These are phyloP conservation scores for Eonycteris spelaea DNA, from an alignment of 2,113 vertebrate species.

Conservation along the genomic window DNA sequence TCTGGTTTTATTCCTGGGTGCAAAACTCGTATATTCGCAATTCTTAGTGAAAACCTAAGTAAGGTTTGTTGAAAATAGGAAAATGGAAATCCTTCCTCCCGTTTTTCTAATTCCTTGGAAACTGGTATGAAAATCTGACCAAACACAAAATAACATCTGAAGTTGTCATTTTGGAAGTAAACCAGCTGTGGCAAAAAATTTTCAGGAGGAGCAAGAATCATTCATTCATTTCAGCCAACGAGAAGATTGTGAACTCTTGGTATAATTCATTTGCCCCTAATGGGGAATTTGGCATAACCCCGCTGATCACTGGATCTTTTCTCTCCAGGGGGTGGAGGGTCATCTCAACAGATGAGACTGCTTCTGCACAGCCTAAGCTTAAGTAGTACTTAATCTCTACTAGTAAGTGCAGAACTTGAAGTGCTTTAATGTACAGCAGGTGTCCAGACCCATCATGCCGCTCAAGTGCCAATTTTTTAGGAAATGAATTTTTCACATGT, in stretches of 20 bases:
- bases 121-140: neutral
- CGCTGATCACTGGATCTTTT: neutral
- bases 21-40: neutral
- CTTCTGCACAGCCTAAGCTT: neutral
- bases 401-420: neutral
- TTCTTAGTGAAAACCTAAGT: neutral
- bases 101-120: neutral
- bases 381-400: neutral
- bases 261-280: neutral
- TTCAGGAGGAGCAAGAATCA: neutral
- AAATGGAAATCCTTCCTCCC: neutral
- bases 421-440: too few relatives aligned
- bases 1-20: neutral
- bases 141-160: neutral
- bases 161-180: neutral
- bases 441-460: neutral
- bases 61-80: neutral
- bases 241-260: neutral
- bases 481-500: too few relatives aligned
- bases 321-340: neutral
- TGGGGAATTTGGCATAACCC: rapidly evolving
- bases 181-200: neutral
- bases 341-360: rapidly evolving
- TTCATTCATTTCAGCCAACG: neutral
- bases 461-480: neutral